Base-by-base conservation (phyloP, 2,888 invertebrate genomes). In the Agelastica alni region DNA sequence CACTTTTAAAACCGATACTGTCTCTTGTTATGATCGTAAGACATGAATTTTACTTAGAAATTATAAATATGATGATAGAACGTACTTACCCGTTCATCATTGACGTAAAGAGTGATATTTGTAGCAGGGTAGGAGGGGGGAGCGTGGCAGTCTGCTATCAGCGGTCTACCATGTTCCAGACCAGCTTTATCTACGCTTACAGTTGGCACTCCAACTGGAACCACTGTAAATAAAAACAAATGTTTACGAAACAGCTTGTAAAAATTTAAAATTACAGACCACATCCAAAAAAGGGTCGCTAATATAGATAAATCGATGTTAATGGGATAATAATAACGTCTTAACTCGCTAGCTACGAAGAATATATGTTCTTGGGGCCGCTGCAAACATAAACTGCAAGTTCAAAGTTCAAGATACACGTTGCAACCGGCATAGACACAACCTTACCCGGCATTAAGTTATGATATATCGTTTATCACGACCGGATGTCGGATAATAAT, bases 31-130 rank as follows among this genome's bases (percentile, higher is more conserved):
- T n/a, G n/a, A n/a, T n/a, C n/a, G n/a, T n/a, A n/a, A n/a, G n/a
- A n/a, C n/a, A n/a, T n/a, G n/a, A n/a, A n/a, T n/a, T n/a, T n/a
- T n/a, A n/a, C n/a, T n/a, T n/a, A n/a, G n/a, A n/a, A n/a, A n/a
- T n/a, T n/a, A n/a, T n/a, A n/a, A n/a, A n/a, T n/a, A n/a, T n/a
- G n/a, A n/a, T n/a, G n/a, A n/a, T n/a, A n/a, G n/a, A n/a, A n/a
- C n/a, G n/a, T 5, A 52, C 73, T 71, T 63, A 81, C 80, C 80
- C 78, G 78, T 67, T 81, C 80, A 62, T 84, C 84, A 68, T 84
- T 84, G 79, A 85, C 84, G 77, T 77, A 84, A 82, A 84, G 83
- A 67, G 84, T 84, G 69, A 85, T 77, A 66, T 85, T 84, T 34
- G 83, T 81, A 3, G 84, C 83, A 1, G 84, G 84, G n/a, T 80